Percentiles rank a stretch among this genome's conserved stretches.
phyloP scores from a whole-genome alignment of 2,797 vertebrate genomes.

The Menidia menidia region DNA sequence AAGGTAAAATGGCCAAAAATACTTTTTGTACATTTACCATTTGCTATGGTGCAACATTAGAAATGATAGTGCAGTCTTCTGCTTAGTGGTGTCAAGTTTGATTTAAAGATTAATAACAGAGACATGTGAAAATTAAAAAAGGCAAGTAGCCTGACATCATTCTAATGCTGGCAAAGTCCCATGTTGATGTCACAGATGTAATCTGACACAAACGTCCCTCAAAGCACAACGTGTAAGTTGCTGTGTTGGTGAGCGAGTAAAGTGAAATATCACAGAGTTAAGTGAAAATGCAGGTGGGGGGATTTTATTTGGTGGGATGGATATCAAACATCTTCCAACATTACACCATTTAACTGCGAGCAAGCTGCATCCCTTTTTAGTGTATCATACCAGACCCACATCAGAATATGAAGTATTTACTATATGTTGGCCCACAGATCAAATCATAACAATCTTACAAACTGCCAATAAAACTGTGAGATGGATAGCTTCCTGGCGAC shows the following conservation, averaged over 20 bases:
- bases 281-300: neutral
- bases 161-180: neutral
- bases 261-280: neutral
- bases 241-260: neutral
- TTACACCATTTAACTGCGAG: neutral
- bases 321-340: neutral
- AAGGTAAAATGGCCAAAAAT: no score
- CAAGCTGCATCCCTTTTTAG: neutral
- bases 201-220: neutral
- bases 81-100: neutral
- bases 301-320: neutral
- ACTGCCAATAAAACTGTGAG: neutral
- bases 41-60: no score
- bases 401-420: neutral
- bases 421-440: neutral
- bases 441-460: neutral
- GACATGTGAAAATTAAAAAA: neutral
- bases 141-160: neutral
- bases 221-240: neutral
- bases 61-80: no score
- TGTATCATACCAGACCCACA: neutral
- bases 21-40: no score
- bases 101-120: neutral
- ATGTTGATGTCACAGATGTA: neutral
- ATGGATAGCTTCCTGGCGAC: neutral